Conservation (phyloP, 2,797 vertebrate species). For the Strix occidentalis region DNA sequence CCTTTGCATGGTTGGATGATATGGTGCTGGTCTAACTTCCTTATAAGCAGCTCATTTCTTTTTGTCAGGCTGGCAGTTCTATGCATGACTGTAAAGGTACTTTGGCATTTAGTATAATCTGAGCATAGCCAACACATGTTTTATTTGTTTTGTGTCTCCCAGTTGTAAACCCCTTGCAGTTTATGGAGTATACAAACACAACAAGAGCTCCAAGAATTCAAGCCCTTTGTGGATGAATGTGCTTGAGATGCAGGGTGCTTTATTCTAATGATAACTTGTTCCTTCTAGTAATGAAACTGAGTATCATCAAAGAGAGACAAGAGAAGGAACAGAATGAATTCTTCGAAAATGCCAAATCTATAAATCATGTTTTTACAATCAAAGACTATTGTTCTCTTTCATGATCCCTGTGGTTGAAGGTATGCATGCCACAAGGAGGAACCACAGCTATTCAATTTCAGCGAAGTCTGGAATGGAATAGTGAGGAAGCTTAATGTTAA, state of each 20-base stretch:
- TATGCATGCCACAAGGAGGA: slow-evolving; percentile 22
- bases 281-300: neutral
- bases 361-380: slow-evolving; percentile 36
- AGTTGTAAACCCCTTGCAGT: neutral
- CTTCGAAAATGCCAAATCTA: slow-evolving; percentile 7
- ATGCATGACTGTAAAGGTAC: slow-evolving; percentile 5
- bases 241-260: neutral
- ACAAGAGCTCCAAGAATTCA: neutral
- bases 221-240: neutral
- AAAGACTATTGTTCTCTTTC: slow-evolving; percentile 31
- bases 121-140: neutral
- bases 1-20: neutral
- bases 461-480: slow-evolving; percentile 25
- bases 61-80: neutral
- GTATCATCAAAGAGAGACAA: neutral
- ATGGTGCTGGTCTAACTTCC: neutral
- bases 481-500: slow-evolving; percentile 48
- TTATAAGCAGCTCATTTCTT: neutral
- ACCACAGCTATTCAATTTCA: slow-evolving; percentile 26
- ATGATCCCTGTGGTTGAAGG: slow-evolving; percentile 27
- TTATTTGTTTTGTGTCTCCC: neutral
- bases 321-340: neutral
- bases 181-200: neutral
- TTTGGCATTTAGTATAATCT: neutral
- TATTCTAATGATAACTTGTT: neutral